Evolutionary conservation across 2,113 vertebrate genomes (phyloP).

Genomic region (Silurus asotus): DNA sequence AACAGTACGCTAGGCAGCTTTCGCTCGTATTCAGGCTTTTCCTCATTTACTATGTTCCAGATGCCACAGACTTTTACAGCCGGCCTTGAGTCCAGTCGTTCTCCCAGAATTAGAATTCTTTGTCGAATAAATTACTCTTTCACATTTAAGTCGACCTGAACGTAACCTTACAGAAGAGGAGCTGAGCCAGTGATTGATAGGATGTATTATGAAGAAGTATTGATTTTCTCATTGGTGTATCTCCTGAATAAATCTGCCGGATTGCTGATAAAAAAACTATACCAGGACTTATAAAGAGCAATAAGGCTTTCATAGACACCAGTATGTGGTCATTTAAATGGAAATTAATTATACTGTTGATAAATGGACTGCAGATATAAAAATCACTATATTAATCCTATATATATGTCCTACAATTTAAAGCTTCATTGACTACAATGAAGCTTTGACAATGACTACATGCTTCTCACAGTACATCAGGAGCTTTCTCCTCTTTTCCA

Average conservation of each 20-base stretch:
- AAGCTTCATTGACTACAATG: too few relatives aligned
- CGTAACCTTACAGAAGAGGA: conserved; percentile 2
- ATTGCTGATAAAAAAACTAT: neutral
- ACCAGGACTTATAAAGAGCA: neutral
- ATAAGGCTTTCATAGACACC: neutral
- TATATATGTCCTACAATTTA: too few relatives aligned
- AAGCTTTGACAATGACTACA: too few relatives aligned
- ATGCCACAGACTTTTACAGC: conserved; percentile 13
- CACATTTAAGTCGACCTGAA: neutral
- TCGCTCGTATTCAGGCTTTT: conserved; percentile 17
- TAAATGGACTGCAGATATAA: neutral
- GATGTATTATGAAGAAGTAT: conserved; percentile 13
- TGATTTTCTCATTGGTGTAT: conserved; percentile 32
- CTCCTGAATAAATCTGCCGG: conserved; percentile 20
- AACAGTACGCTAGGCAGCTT: neutral
- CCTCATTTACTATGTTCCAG: conserved; percentile 43
- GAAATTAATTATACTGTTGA: neutral
- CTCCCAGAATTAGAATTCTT: neutral
- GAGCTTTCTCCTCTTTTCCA: too few relatives aligned
- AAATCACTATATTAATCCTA: too few relatives aligned
- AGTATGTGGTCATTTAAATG: neutral
- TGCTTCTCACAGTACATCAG: too few relatives aligned
- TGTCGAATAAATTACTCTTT: conserved; percentile 18
- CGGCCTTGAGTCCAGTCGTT: neutral
- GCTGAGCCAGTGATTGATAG: conserved; percentile 8